Base-by-base conservation (phyloP, 2,113 vertebrate genomes). In the Phylloscopus trochiloides region DNA sequence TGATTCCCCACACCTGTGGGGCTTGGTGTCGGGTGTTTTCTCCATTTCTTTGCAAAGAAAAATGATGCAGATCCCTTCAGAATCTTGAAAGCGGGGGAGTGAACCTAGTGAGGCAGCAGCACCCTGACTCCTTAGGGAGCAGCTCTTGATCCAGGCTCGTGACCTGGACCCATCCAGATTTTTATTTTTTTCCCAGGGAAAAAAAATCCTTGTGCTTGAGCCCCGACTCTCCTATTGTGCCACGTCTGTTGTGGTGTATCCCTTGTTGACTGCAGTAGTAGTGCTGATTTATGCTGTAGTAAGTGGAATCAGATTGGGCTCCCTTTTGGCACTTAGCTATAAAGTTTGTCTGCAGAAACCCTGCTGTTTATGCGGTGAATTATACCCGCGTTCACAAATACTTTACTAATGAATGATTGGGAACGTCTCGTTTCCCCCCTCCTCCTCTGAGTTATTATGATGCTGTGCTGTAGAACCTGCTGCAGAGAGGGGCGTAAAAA, bases 361-460 rank as follows among this genome's bases (percentile, higher is more conserved):
- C 90, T 78, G 91, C 94, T 87, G 90, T 91, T 96, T 91, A 82
- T 28, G 80, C 5, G 4, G 78, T 96, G 92, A 96, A 70, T 97
- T 97, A 94, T 91, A 86, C 74, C 71, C 22, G 2, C 25, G 5
- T 86, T 96, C 92, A 89, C 94, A 96, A 97, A 97, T 92, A 89
- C 92, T 96, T 95, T 96, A 88, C 96, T 97, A 97, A 97, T 96
- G 95, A 94, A 82, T 95, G 94, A 96, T 96, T 96, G 96, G 95
- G 92, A 95, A 83, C 43, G 86, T 95, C 92, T 96, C 63, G 85
- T 91, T 86, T 78, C 40, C 70, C 62, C 40, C 67, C 77, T 94
- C 92, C 89, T 78, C 71, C 84, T 36, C 79, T 97, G 97, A 97
- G 6, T 97, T 96, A 97, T 86, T 18, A 38, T 5, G 47, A 40